phyloP scores from a whole-genome alignment of 2,888 invertebrate species.

The Zele albiditarsus region DNA sequence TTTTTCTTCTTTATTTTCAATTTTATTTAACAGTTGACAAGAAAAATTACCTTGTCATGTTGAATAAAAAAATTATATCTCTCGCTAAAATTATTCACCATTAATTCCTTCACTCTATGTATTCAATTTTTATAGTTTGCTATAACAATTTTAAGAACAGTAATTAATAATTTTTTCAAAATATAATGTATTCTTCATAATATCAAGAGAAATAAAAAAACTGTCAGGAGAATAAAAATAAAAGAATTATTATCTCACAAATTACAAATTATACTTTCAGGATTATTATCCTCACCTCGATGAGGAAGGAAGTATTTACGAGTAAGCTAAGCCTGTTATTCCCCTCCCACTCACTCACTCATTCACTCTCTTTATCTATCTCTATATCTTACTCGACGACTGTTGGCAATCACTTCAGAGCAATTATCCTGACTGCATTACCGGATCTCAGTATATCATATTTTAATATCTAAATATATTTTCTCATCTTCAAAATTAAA shows the following conservation, averaged over 20 bases:
- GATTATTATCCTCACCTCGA: not conserved
- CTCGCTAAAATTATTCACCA: too few relatives aligned
- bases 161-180: too few relatives aligned
- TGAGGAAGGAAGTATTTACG: conserved; percentile 7
- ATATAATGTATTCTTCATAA: too few relatives aligned
- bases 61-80: too few relatives aligned
- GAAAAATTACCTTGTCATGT: too few relatives aligned
- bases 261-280: not conserved
- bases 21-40: too few relatives aligned
- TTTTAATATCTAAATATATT: not conserved
- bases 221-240: too few relatives aligned
- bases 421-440: conserved; percentile 11
- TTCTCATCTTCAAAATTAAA: not conserved
- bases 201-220: too few relatives aligned
- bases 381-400: not conserved
- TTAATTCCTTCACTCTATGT: too few relatives aligned
- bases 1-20: too few relatives aligned
- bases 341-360: not conserved
- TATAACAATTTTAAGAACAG: too few relatives aligned
- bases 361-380: not conserved
- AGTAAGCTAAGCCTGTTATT: not conserved
- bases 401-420: not conserved
- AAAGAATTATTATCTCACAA: not conserved
- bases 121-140: too few relatives aligned
- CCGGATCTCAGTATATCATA: not conserved